A percentile compares a stretch with the other conserved stretches of the same genome.
Evolutionary conservation across 92 coral and sea anemone genomes (phyloP).

Genomic region (Heliopora coerulea): DNA sequence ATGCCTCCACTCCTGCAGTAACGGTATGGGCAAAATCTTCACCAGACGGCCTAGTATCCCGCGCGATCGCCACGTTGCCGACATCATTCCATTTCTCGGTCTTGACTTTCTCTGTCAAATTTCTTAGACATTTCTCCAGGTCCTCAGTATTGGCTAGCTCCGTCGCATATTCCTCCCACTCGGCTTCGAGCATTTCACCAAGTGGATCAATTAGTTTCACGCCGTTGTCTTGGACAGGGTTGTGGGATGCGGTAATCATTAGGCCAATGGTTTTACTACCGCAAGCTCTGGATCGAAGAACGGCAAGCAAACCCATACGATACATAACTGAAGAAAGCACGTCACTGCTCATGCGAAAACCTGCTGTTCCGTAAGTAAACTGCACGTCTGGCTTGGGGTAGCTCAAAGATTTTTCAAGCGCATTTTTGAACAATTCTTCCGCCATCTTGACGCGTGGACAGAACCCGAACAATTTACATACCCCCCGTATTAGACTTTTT

Average conservation of each 20-base stretch:
- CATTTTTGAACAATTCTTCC: conserved; percentile 57
- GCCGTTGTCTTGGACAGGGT: conserved; percentile 92
- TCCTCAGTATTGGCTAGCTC: conserved; percentile 83
- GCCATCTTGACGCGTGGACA: conserved; percentile 22
- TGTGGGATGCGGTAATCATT: conserved; percentile 97
- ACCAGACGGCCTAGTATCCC: conserved; percentile 96
- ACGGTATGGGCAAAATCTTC: conserved; percentile 61
- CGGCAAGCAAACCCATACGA: conserved; percentile 95
- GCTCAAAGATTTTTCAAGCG: conserved; percentile 55
- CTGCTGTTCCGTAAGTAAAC: conserved; percentile 95
- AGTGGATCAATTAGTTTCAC: conserved; percentile 94
- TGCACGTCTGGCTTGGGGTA: conserved; percentile 79
- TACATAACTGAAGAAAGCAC: conserved; percentile 87
- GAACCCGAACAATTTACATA: not conserved
- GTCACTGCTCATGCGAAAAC: conserved; percentile 76
- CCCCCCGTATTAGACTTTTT: conserved; percentile 2
- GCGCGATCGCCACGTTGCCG: conserved; percentile 74
- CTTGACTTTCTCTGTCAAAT: conserved; percentile 52
- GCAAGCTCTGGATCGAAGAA: conserved; percentile 82
- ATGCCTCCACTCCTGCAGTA: conserved; percentile 73
- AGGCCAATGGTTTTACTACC: conserved; percentile 78
- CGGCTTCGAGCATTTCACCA: conserved; percentile 92
- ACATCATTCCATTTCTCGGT: conserved; percentile 60
- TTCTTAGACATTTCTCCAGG: conserved; percentile 20
- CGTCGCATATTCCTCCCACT: conserved; percentile 91